Percentiles rank a stretch among this genome's conserved stretches.
phyloP scores from a whole-genome alignment of 1,140 invertebrate species.

The Scaptomyza pallida region DNA sequence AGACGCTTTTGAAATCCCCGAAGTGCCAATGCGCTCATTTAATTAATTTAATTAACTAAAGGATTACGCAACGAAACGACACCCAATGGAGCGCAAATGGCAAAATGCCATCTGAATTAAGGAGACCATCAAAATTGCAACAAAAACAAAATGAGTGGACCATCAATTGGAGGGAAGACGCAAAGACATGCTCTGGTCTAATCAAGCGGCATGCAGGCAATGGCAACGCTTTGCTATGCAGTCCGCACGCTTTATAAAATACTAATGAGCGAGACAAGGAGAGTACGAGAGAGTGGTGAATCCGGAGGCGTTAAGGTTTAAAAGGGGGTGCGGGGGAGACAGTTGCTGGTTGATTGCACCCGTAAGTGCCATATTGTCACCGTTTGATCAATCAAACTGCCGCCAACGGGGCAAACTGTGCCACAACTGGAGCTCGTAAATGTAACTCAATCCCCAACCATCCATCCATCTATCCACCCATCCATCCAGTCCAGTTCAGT shows the following conservation, averaged over 20 bases:
- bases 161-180: not conserved
- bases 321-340: not conserved
- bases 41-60: conserved; percentile 80
- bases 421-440: conserved; percentile 62
- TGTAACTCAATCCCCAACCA: conserved; percentile 73
- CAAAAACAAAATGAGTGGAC: not conserved
- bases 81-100: conserved; percentile 40
- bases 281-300: conserved; percentile 1
- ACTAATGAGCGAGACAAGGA: conserved; percentile 57
- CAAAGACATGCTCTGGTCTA: conserved; percentile 40
- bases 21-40: conserved; percentile 64
- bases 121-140: conserved; percentile 44
- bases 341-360: conserved; percentile 66
- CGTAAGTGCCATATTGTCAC: conserved; percentile 82
- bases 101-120: conserved; percentile 37
- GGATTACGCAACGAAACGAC: conserved; percentile 60
- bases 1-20: conserved; percentile 51
- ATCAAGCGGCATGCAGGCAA: conserved; percentile 75
- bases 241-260: conserved; percentile 81
- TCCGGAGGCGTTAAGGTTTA: conserved; percentile 20
- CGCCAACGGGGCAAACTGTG: conserved; percentile 49
- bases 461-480: conserved; percentile 15
- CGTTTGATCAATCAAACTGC: conserved; percentile 78
- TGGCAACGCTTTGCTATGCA: conserved; percentile 80
- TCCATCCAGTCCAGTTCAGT: too few relatives aligned